Base-by-base conservation (phyloP, 2,113 vertebrate genomes). In the Pygathrix nemaeus region DNA sequence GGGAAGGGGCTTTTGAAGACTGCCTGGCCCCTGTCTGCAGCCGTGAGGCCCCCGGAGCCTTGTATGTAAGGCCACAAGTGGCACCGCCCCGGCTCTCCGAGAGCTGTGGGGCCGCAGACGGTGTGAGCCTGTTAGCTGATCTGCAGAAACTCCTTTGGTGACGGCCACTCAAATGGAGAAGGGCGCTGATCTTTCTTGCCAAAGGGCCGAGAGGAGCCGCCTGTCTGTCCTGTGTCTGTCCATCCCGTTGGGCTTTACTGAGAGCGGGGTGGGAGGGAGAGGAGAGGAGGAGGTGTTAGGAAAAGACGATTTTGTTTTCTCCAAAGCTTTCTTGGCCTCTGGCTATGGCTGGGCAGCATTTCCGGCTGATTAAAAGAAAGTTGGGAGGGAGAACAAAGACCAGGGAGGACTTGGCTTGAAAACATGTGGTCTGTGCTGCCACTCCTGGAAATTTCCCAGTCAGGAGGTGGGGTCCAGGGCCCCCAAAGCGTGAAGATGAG, bases 361-460 rank as follows among this genome's bases (percentile, higher is more conserved):
- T 86, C 89, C n/a, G 4, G 82, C 96, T 85, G 96, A 97, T 97
- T 85, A 95, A 95, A 93, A 96, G 91, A 72, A 78, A 76, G 40
- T 79, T 50, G 80, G 97, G 97, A 96, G 72, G 64, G 70, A 97
- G 97, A 97, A 97, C 98, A 98, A 98, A 98, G 98, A 66, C 75
- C 1, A 8, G 72, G 27, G 32, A 55, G 90, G 43, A 70, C 91
- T 96, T 95, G 96, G 96, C 97, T 45, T 50, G 52, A 40, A 55
- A 90, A 27, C 96, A 73, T 27, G 91, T 73, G 93, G 93, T 78
- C 70, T 8, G 79, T 10, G 0, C 30, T 5, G 13, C 48, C 3
- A 59, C 64, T 38, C 70, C 83, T 84, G 96, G 94, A 95, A 75
- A 72, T 40, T 83, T 85, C 94, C 96, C 76, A 72, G 93, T 43